Evolutionary conservation across 2,113 vertebrate species (phyloP).

Genomic region (Hypanus sabinus): DNA sequence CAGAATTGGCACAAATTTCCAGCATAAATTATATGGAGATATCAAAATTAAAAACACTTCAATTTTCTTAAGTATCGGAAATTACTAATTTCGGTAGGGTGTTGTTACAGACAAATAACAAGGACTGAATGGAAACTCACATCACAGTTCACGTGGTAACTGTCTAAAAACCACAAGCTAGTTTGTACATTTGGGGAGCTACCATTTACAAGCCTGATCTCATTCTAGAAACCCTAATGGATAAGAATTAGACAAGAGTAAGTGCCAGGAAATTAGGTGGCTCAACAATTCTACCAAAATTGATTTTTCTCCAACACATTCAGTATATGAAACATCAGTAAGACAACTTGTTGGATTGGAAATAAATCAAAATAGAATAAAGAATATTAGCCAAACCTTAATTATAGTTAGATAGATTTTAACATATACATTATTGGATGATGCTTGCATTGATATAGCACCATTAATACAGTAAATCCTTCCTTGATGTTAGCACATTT

Average conservation of each 20-base stretch:
- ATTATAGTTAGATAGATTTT: background rate
- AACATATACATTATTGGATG: too few relatives aligned
- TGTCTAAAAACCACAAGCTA: background rate
- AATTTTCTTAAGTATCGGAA: conserved; percentile 19
- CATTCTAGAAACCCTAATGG: too few relatives aligned
- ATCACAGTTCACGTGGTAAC: background rate
- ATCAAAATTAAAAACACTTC: background rate
- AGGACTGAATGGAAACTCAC: background rate
- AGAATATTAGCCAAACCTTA: background rate
- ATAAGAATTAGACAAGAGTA: background rate
- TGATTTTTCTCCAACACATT: background rate
- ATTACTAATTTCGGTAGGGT: background rate
- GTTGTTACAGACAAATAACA: background rate
- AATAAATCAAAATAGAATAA: background rate
- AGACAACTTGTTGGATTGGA: background rate
- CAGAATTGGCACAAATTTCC: background rate
- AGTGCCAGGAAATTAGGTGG: background rate
- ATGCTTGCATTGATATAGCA: background rate
- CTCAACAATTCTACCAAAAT: background rate
- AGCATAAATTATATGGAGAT: background rate
- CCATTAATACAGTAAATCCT: background rate
- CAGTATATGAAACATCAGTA: background rate
- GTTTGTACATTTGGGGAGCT: too few relatives aligned
- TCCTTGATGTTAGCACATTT: too few relatives aligned
- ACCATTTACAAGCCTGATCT: too few relatives aligned